Conservation (phyloP, 2,797 vertebrate species). For the Muraenolepis orangiensis region DNA sequence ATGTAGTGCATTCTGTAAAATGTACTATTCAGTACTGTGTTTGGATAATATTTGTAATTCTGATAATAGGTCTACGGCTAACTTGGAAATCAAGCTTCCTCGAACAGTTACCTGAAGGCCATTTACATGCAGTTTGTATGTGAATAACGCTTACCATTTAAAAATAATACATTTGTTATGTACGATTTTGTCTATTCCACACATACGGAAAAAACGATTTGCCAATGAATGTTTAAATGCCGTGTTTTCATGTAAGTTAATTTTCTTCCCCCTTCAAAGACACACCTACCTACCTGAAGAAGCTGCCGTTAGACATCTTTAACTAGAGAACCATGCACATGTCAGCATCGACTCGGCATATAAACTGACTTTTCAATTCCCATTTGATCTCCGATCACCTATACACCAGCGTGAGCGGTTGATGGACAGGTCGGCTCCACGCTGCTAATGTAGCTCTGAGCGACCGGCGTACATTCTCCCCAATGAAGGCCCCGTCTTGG, state of each 20-base stretch:
- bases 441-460: conserved; percentile 21
- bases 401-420: conserved; percentile 12
- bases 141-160: background rate
- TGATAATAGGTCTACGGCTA: background rate
- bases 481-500: conserved; percentile 29
- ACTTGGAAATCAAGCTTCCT: background rate
- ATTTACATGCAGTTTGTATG: background rate
- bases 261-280: background rate
- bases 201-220: background rate
- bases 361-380: background rate
- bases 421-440: conserved; percentile 6
- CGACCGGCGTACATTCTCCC: background rate
- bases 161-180: background rate
- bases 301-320: background rate
- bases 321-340: background rate
- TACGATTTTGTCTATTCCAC: background rate
- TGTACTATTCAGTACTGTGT: background rate
- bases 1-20: background rate
- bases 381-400: background rate
- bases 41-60: background rate
- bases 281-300: background rate
- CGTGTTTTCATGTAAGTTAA: background rate
- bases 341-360: background rate
- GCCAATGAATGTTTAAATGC: background rate
- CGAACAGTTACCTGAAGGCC: background rate